phyloP scores from a whole-genome alignment of 2,113 vertebrate species.

The Silurus meridionalis region DNA sequence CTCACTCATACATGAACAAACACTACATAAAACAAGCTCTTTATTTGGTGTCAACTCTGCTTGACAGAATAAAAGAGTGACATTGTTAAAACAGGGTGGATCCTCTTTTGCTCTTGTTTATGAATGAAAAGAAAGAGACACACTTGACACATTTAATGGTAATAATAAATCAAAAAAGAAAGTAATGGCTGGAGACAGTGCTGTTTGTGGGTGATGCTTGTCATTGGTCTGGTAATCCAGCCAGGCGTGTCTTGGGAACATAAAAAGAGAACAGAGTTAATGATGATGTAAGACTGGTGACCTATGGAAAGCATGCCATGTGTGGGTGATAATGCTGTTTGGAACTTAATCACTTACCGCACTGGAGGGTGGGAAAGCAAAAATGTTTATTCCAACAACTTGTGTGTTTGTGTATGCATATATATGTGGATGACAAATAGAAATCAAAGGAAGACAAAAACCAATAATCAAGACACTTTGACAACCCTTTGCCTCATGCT shows the following conservation, averaged over 20 bases:
- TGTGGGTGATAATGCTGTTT: conserved; percentile 32
- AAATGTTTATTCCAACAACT: conserved; percentile 8
- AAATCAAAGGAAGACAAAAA: neutral
- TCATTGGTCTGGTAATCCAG: conserved; percentile 37
- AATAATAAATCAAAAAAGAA: conserved; percentile 49
- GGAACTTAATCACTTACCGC: conserved; percentile 28
- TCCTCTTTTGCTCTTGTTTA: conserved; percentile 3
- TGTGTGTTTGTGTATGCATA: neutral
- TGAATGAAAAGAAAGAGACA: conserved; percentile 34
- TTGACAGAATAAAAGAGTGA: conserved; percentile 39
- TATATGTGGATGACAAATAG: neutral
- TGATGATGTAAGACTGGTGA: conserved; percentile 34
- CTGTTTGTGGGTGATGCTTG: conserved; percentile 42
- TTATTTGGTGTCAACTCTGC: conserved; percentile 7
- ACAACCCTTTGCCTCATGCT: conserved; percentile 1
- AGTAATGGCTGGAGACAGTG: conserved; percentile 8
- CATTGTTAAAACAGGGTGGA: conserved; percentile 22
- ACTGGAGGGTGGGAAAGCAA: conserved; percentile 9
- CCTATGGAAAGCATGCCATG: conserved; percentile 2
- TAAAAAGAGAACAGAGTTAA: conserved; percentile 25
- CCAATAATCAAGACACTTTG: conserved; percentile 11
- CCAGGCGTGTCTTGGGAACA: conserved; percentile 24
- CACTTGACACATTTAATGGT: conserved; percentile 39
- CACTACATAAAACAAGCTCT: conserved; percentile 17
- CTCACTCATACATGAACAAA: neutral